Evolutionary conservation across 2,797 vertebrate genomes (phyloP), one percentile per base, ranked within the genome.

Genomic region (Anas georgica): DNA sequence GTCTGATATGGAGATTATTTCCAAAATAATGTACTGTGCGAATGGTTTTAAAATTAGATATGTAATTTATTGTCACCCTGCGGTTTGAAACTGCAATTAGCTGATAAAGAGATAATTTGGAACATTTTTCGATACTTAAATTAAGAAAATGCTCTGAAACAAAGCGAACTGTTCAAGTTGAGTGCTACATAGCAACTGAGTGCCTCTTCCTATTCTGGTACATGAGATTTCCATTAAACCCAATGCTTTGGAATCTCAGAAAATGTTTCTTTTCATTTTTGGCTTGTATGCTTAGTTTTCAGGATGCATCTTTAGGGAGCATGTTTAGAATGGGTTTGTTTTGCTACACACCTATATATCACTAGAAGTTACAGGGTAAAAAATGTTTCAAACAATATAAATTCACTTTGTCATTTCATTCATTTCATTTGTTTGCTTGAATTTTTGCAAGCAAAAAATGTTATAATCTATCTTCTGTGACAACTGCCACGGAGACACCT

Each of bases 51-150:
- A 75, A 86, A 83, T 90, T 73, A 76, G 69, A 41, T 79, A 41
- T 1, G 55, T 81, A 66, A 59, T 93, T 93, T 84, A 67, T 95
- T n/a, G 55, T 82, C 67, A 66, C 10, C 37, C 68, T 78, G 90
- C 62, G 37, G 6, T 86, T 86, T 91, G 77, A 70, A 93, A 67
- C 66, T 1, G 3, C 48, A 66, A 37, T 93, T 94, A 92, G 63
- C 80, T 90, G 75, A 63, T 92, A 90, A 91, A 68, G 69, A 91
- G 56, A 62, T 92, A 50, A 75, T 87, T 82, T 81, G 31, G 81
- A 74, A 43, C 52, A 31, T n/a, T 66, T 90, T 90, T 70, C 67
- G 39, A 63, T 77, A 55, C 39, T 70, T 88, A 58, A 83, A 74
- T 25, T 37, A 56, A 88, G 79, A 84, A 95, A 86, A 79, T 78